phyloP scores from a whole-genome alignment of 2,888 invertebrate species.

The Abrostola tripartita region DNA sequence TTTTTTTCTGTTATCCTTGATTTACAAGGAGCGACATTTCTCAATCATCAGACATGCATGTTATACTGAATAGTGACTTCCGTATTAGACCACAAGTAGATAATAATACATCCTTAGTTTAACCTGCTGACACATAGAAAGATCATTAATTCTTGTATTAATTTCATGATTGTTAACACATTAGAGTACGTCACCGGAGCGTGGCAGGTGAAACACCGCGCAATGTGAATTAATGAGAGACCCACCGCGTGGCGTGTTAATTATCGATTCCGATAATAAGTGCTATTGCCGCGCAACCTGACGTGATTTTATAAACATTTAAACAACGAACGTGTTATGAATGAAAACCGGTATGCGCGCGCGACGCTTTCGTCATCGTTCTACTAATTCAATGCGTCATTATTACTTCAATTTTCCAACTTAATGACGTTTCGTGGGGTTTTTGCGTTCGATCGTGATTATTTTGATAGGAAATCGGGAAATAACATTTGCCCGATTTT shows the following conservation, averaged over 20 bases:
- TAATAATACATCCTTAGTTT: constrained; percentile 7
- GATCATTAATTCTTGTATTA: constrained; percentile 6
- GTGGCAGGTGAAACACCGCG: constrained; percentile 11
- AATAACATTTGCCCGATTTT: constrained; percentile 33
- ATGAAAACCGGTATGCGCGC: constrained; percentile 61
- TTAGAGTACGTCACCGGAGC: constrained; percentile 7
- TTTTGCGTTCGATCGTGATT: constrained; percentile 39
- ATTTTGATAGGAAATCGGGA: constrained; percentile 29
- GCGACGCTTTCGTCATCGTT: constrained; percentile 56
- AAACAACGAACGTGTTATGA: constrained; percentile 39
- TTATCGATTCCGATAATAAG: constrained; percentile 42
- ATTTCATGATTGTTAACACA: constrained; percentile 12
- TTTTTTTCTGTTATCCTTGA: constrained; percentile 9
- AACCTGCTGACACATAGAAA: constrained; percentile 7
- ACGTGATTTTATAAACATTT: constrained; percentile 47
- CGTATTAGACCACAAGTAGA: constrained; percentile 20
- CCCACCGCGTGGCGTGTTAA: constrained; percentile 26
- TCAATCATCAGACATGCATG: constrained; percentile 10
- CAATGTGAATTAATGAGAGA: constrained; percentile 25
- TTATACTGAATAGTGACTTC: constrained; percentile 4
- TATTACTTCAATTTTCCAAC: constrained; percentile 55
- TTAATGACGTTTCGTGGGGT: constrained; percentile 55
- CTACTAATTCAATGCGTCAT: constrained; percentile 49
- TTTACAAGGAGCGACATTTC: constrained; percentile 7
- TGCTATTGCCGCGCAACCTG: constrained; percentile 23